A percentile compares a stretch with the other conserved stretches of the same genome.
Evolutionary conservation across 2,888 invertebrate genomes (phyloP).

Genomic region (Drosophila pegasa): DNA sequence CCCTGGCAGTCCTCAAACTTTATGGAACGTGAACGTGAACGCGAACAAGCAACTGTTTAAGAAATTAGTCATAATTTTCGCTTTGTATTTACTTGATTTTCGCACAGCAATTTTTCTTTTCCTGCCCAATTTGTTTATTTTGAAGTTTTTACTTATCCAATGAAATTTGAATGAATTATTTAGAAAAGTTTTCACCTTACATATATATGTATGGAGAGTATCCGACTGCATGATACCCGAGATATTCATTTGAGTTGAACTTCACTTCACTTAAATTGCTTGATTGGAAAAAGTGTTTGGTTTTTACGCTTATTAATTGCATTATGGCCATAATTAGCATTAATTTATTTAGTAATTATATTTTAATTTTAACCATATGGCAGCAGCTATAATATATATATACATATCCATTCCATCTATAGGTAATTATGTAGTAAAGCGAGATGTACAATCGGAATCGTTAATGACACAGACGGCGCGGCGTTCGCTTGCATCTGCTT

Average conservation of each 20-base stretch:
- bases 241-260: no score
- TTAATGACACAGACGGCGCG: slow-evolving; percentile 37
- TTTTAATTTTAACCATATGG: slow-evolving; percentile 44
- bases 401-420: not conserved
- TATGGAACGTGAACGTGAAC: slow-evolving; percentile 13
- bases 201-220: no score
- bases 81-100: slow-evolving; percentile 24
- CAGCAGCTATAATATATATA: not conserved
- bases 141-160: not conserved
- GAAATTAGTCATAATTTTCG: slow-evolving; percentile 38
- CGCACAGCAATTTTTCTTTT: not conserved
- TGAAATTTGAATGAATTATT: not conserved
- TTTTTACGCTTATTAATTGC: slow-evolving; percentile 37
- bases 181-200: not conserved
- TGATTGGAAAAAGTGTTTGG: slow-evolving; percentile 17
- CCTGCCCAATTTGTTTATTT: not conserved
- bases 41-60: slow-evolving; percentile 39
- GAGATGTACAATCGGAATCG: slow-evolving; percentile 64
- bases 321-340: slow-evolving; percentile 51
- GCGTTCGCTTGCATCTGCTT: slow-evolving; percentile 5
- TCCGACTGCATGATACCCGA: no score
- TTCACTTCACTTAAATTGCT: slow-evolving; percentile 12
- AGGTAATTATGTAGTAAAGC: slow-evolving; percentile 4
- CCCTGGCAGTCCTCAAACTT: slow-evolving; percentile 36
- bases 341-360: slow-evolving; percentile 60